Conservation (phyloP, 2,797 vertebrate genomes). For the Channallabes apus region DNA sequence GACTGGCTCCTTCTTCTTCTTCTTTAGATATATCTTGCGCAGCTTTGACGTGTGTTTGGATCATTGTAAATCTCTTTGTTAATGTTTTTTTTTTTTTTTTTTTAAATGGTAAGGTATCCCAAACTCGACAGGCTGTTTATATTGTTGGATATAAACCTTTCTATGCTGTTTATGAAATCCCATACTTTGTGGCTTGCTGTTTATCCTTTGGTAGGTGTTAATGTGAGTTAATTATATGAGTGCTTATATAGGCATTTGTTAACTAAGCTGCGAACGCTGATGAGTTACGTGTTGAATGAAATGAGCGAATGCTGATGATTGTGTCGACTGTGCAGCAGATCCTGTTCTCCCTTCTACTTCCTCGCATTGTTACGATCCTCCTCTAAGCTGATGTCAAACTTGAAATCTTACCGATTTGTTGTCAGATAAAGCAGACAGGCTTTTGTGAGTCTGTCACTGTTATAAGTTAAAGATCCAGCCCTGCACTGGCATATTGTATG, state of each 20-base stretch:
- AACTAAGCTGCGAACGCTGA: conserved; percentile 17
- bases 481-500: conserved; percentile 79
- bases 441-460: conserved; percentile 70
- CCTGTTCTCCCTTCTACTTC: conserved; percentile 45
- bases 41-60: background rate
- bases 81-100: background rate
- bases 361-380: conserved; percentile 55
- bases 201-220: conserved; percentile 16
- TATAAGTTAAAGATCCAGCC: conserved; percentile 74
- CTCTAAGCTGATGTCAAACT: conserved; percentile 62
- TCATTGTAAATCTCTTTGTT: conserved; percentile 32
- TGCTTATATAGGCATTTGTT: conserved; percentile 8
- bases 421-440: conserved; percentile 77
- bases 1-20: conserved; percentile 24
- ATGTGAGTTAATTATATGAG: conserved; percentile 30
- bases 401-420: conserved; percentile 79
- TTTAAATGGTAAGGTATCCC: background rate
- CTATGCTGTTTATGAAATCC: conserved; percentile 17
- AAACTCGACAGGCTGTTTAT: conserved; percentile 16
- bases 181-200: background rate
- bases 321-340: conserved; percentile 27
- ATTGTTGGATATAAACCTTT: background rate
- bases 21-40: conserved; percentile 19
- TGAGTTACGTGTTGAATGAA: conserved; percentile 23
- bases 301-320: conserved; percentile 20